Evolutionary conservation across 2,113 vertebrate species (phyloP), one percentile per base, ranked within the genome.

Genomic region (Dicentrarchus labrax): DNA sequence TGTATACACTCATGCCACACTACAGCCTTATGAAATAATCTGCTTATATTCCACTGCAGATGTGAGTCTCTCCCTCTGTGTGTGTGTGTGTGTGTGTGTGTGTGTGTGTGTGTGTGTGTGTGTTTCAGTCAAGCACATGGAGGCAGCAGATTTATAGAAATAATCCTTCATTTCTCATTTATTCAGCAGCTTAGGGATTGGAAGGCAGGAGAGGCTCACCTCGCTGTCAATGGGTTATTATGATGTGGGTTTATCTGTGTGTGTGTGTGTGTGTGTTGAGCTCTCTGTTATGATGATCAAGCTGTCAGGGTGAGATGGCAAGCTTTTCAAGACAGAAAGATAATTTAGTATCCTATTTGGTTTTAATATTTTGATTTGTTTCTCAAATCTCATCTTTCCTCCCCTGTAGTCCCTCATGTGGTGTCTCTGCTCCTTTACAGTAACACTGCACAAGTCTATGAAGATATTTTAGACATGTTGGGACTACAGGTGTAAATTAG

Each of bases 131-230:
- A 38, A 51, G 67, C 41, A 19, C 70, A 72, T 19, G 67, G 64
- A 76, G 62, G 68, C 89, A 67, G 85, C 82, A 80, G 87, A 88
- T 91, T 94, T 92, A 70, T 16, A 45, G 65, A 88, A 91, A 88
- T 88, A 94, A 94, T 93, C 92, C 87, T 48, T 85, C 54, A 87
- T 80, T 83, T 93, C 70, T 89, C 80, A 82, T 87, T 59, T 71
- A 21, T 84, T 77, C 57, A 64, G 75, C 82, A 76, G 75, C 4
- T 86, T 16, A 75, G 47, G 77, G 84, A 82, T 78, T 76, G 41
- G 19, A 39, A 76, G 64, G 77, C 80, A 70, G 68, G 36, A 53
- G 83, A 82, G 53, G 65, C 57, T 81, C 82, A 54, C 56, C 77
- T 86, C 30, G 12, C 57, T 57, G 22, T 30, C 53, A 13, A 57